These are phyloP conservation scores for Strix aluco DNA, from an alignment of 2,113 vertebrate genomes.

Conservation along the genomic window DNA sequence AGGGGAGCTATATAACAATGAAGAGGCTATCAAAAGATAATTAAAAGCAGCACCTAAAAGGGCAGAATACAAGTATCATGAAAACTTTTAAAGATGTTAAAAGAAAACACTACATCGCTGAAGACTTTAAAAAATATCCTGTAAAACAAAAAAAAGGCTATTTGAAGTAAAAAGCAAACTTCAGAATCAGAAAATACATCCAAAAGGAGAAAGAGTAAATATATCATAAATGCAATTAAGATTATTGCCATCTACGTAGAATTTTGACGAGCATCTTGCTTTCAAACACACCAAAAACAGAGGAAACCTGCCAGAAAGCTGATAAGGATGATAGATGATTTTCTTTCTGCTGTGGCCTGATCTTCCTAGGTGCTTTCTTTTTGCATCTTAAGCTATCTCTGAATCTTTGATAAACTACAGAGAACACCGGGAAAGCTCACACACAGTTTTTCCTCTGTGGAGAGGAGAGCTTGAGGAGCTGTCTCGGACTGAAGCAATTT, in stretches of 20 bases:
- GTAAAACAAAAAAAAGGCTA: not conserved
- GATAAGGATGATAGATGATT: not conserved
- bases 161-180: not conserved
- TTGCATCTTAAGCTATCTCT: not conserved
- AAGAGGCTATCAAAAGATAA: not conserved
- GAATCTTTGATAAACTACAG: not conserved
- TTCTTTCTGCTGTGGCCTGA: not conserved
- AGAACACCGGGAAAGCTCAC: not conserved
- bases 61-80: not conserved
- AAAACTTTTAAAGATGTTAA: not conserved
- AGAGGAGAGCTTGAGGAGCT: not conserved
- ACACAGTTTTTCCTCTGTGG: not conserved
- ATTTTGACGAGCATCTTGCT: not conserved
- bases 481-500: not conserved
- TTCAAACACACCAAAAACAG: not conserved
- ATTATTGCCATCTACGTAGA: not conserved
- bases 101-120: not conserved
- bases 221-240: not conserved
- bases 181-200: not conserved
- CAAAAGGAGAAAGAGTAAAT: not conserved
- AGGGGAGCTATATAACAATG: rapidly evolving
- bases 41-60: not conserved
- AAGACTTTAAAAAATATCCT: not conserved
- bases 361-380: not conserved
- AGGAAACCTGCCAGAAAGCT: not conserved